Percentiles rank a stretch among this genome's conserved stretches.
Conservation (phyloP, 2,113 vertebrate species). For the Ceuthmochares aereus region DNA sequence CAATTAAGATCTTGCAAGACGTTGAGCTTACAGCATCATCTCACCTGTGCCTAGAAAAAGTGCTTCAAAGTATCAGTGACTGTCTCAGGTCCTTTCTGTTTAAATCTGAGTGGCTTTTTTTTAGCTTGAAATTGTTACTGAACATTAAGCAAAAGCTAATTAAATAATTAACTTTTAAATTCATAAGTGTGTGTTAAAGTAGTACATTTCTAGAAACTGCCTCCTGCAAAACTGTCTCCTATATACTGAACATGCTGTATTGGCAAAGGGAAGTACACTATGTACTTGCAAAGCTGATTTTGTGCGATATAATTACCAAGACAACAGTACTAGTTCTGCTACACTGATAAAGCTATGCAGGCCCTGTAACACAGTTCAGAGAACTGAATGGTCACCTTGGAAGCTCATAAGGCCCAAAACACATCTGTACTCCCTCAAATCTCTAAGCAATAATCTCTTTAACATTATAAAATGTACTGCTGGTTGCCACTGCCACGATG, state of each 20-base stretch:
- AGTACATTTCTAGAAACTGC: background rate
- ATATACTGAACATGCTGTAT: background rate
- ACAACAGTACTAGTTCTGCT: background rate
- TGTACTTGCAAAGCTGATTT: background rate
- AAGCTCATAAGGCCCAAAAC: background rate
- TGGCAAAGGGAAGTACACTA: background rate
- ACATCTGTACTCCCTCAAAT: conserved; percentile 1
- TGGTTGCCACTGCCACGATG: background rate
- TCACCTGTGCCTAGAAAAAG: background rate
- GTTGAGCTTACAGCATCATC: background rate
- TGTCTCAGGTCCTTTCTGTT: background rate
- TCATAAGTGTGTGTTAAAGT: background rate
- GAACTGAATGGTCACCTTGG: conserved; percentile 34
- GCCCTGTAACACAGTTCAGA: background rate
- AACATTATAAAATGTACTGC: conserved; percentile 11
- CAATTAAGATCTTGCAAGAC: background rate
- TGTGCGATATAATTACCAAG: background rate
- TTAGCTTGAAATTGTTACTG: background rate
- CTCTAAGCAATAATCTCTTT: conserved; percentile 38
- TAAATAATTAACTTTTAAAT: background rate
- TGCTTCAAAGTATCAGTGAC: background rate
- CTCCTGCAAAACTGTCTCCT: background rate
- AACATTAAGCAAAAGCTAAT: background rate
- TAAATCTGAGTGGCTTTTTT: background rate
- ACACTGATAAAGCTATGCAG: background rate